Conservation (phyloP, 2,113 vertebrate species). For the Crotalus helleri region DNA sequence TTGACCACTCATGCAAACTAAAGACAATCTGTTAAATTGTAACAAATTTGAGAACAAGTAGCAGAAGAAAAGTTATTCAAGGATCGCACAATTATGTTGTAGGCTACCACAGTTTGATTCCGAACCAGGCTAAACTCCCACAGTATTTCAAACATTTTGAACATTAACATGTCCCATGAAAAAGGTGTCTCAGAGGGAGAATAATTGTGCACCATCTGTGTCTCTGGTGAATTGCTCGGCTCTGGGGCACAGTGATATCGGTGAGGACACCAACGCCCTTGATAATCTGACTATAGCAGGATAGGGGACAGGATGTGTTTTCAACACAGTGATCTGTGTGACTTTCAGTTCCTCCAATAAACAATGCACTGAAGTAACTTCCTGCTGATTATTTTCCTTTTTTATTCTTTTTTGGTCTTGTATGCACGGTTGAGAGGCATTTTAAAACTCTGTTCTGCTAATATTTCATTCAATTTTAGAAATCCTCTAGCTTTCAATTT, state of each 20-base stretch:
- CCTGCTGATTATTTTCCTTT: rapidly evolving
- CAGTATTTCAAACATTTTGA: not conserved
- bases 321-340: not conserved
- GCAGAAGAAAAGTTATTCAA: not conserved
- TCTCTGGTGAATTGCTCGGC: not conserved
- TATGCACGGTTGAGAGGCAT: not conserved
- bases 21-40: not conserved
- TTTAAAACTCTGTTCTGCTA: not conserved
- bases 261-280: constrained; percentile 12
- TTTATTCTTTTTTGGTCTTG: not conserved
- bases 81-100: not conserved
- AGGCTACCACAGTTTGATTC: not conserved
- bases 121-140: not conserved
- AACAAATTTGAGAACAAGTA: not conserved
- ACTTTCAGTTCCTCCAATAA: not conserved
- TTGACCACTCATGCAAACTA: not conserved
- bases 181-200: not conserved
- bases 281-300: constrained; percentile 70
- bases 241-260: constrained; percentile 43
- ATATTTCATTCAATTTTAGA: not conserved
- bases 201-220: not conserved
- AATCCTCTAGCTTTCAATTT: not conserved
- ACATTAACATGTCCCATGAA: not conserved
- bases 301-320: constrained; percentile 51
- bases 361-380: not conserved